Evolutionary conservation across 2,113 vertebrate species (phyloP), one percentile per base, ranked within the genome.

Genomic region (Myrmecobius fasciatus): DNA sequence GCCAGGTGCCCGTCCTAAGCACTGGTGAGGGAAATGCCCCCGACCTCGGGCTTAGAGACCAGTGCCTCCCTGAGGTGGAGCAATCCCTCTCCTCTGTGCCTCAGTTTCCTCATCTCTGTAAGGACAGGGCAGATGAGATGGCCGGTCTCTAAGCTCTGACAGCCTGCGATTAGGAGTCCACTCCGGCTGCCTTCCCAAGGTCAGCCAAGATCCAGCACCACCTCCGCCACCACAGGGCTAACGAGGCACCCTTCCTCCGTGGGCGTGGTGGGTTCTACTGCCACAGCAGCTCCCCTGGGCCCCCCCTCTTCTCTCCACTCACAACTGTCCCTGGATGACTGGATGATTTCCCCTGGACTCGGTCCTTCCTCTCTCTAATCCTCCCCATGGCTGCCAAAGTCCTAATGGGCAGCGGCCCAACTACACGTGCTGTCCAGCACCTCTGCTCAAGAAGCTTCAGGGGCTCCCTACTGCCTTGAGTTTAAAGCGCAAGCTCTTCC

Each of bases 21-120:
- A 94, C 52, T 12, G 5, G 94, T n/a, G 51, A 60, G 56, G 28
- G 56, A 11, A 31, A 60, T 1, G 28, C 53, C 56, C 54, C 9
- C 31, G 56, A 60, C 28, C 26, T 3, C 11, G 54, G 28, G 31
- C 56, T 60, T 28, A 60, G 56, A 89, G 92, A 83, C 26, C 8
- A n/a, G 53, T 51, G 31, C 60, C 12, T 31, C 60, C 47, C 46
- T 28, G 53, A 54, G 49, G 83, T 56, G 54, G 25, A 51, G n/a
- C 49, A 54, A 54, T 53, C 60, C 53, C 47, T 1, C 3, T 89
- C 90, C 90, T 93, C 52, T 56, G 47, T 91, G 47, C 52, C 43
- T 95, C 20, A 1, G 53, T n/a, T 90, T 95, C 53, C 28, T 95
- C 31, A 91, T 93, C 91, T 48, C 31, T 54, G 46, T 94, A 90